Percentiles rank a stretch among this genome's conserved stretches.
Evolutionary conservation across 2,797 vertebrate species (phyloP).

Genomic region (Craterocephalus amniculus): DNA sequence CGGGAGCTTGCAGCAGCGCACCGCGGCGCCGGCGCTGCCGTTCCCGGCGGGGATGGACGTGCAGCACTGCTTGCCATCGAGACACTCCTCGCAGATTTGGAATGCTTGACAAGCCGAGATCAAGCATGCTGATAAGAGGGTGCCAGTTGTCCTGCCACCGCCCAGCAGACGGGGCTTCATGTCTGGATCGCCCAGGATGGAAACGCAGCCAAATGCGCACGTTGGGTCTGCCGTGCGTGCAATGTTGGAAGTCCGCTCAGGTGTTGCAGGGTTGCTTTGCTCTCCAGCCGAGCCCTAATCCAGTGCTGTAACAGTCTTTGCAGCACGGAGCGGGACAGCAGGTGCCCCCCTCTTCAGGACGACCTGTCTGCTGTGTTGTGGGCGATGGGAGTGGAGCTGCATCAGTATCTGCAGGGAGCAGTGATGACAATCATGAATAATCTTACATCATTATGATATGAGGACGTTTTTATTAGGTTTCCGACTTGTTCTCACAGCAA

Average conservation of each 20-base stretch:
- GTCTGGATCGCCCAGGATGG: slow-evolving; percentile 40
- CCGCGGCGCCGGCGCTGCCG: slow-evolving; percentile 77
- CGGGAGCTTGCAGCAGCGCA: slow-evolving; percentile 87
- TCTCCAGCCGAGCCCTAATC: slow-evolving; percentile 57
- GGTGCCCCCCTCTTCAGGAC: slow-evolving; percentile 58
- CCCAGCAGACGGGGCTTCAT: slow-evolving; percentile 73
- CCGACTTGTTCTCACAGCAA: neutral
- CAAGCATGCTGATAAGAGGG: slow-evolving; percentile 73
- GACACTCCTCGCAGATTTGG: slow-evolving; percentile 87
- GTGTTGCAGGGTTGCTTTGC: slow-evolving; percentile 52
- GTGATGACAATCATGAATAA: slow-evolving; percentile 50
- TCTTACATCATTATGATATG: slow-evolving; percentile 59
- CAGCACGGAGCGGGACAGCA: slow-evolving; percentile 64
- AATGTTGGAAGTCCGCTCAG: slow-evolving; percentile 39
- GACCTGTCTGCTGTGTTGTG: slow-evolving; percentile 47
- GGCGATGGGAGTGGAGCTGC: slow-evolving; percentile 40
- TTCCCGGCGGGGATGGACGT: slow-evolving; percentile 69
- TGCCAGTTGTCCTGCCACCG: slow-evolving; percentile 67
- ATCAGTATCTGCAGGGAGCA: slow-evolving; percentile 31
- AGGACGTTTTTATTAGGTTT: slow-evolving; percentile 9
- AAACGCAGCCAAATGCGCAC: neutral
- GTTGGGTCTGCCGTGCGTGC: slow-evolving; percentile 26
- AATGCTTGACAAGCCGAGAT: slow-evolving; percentile 81
- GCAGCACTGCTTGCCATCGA: slow-evolving; percentile 88
- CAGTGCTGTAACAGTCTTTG: slow-evolving; percentile 42